These are phyloP conservation scores for Amphiprion percula DNA, from an alignment of 2,113 vertebrate species.

Conservation along the genomic window DNA sequence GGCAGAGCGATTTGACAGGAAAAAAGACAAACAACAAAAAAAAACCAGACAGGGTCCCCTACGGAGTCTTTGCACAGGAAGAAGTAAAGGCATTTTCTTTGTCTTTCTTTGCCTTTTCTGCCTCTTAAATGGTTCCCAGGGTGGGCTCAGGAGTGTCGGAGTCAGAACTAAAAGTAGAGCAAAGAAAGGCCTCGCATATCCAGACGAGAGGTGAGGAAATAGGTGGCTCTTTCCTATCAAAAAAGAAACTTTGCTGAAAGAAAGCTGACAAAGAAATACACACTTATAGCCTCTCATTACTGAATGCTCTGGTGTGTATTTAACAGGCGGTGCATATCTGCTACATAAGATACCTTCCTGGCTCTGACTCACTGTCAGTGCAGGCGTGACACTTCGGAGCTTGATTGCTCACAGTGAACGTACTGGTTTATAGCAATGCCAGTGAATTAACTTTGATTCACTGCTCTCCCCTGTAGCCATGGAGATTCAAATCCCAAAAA, in stretches of 20 bases:
- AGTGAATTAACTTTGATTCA: conserved; percentile 43
- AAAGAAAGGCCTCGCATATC: conserved; percentile 52
- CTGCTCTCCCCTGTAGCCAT: conserved; percentile 7
- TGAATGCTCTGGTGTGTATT: conserved; percentile 18
- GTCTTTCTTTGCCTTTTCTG: conserved; percentile 40
- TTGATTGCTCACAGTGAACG: conserved; percentile 48
- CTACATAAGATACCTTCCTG: neutral
- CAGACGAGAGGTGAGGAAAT: conserved; percentile 44
- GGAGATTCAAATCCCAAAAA: conserved; percentile 48
- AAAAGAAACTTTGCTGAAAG: conserved; percentile 38
- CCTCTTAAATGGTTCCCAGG: conserved; percentile 67
- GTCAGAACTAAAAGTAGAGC: conserved; percentile 51
- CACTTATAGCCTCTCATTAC: neutral
- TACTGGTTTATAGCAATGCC: conserved; percentile 16
- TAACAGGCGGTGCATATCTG: conserved; percentile 16
- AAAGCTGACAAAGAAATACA: neutral
- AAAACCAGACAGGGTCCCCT: conserved; percentile 30
- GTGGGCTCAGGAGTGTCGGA: conserved; percentile 34
- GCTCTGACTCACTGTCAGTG: neutral
- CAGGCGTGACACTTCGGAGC: conserved; percentile 11
- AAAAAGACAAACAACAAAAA: conserved; percentile 17
- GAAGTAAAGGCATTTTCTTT: conserved; percentile 50
- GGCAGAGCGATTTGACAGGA: conserved; percentile 17
- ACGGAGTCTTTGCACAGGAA: conserved; percentile 46
- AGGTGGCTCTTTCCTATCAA: conserved; percentile 60